These are phyloP conservation scores for Nematolebias whitei DNA, from an alignment of 2,113 vertebrate species.

Conservation along the genomic window DNA sequence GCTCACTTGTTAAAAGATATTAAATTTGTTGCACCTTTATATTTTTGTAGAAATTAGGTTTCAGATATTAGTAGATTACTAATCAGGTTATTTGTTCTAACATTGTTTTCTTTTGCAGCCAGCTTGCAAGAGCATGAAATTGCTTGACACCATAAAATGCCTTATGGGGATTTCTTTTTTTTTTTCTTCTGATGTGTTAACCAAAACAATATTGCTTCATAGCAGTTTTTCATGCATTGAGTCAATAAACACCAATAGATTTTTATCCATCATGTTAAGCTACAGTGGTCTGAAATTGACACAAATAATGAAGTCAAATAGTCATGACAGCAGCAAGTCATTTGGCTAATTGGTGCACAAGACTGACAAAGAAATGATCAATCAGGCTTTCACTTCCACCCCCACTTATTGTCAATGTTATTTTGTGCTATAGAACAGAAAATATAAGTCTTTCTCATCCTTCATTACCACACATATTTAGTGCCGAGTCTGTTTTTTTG, in stretches of 20 bases:
- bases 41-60: constrained; percentile 27
- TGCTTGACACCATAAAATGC: constrained; percentile 18
- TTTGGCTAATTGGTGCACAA: constrained; percentile 42
- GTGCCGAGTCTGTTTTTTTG: constrained; percentile 36
- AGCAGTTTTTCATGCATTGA: background rate
- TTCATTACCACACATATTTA: constrained; percentile 42
- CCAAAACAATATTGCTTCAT: background rate
- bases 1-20: constrained; percentile 29
- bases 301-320: constrained; percentile 28
- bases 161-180: constrained; percentile 4
- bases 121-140: constrained; percentile 38
- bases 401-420: constrained; percentile 19
- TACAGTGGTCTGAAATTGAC: constrained; percentile 10
- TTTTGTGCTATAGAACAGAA: constrained; percentile 17
- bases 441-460: constrained; percentile 15
- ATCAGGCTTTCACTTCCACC: constrained; percentile 30
- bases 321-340: constrained; percentile 37
- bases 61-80: constrained; percentile 27
- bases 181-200: constrained; percentile 2
- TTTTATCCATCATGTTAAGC: constrained; percentile 4
- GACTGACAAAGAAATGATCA: constrained; percentile 45
- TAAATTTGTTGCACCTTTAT: constrained; percentile 5
- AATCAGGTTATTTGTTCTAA: constrained; percentile 26
- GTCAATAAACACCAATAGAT: constrained; percentile 22
- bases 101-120: constrained; percentile 26